A percentile compares a stretch with the other conserved stretches of the same genome.
phyloP scores from a whole-genome alignment of 2,113 vertebrate species.

The Eretmochelys imbricata region DNA sequence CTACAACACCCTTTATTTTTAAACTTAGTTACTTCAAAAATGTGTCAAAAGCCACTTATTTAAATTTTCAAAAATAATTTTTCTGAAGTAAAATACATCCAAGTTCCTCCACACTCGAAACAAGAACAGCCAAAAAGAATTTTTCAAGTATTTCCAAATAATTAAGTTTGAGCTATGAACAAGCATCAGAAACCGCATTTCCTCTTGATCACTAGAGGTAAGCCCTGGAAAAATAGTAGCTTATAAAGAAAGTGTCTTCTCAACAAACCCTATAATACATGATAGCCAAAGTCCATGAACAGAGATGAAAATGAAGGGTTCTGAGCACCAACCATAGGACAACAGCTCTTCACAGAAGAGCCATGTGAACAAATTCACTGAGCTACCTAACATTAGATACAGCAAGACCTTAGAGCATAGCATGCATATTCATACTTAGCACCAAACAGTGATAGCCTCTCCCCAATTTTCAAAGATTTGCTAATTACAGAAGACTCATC shows the following conservation, averaged over 20 bases:
- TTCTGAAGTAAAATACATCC: neutral
- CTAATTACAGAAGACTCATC: neutral
- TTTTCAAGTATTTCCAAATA: neutral
- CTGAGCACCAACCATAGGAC: neutral
- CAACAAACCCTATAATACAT: neutral
- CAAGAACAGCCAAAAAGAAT: neutral
- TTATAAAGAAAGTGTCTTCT: neutral
- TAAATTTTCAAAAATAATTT: neutral
- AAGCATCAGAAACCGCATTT: neutral
- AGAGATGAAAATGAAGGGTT: neutral
- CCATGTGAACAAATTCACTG: neutral
- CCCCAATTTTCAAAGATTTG: neutral
- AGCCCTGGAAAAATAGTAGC: neutral
- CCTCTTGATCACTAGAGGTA: neutral
- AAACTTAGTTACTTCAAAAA: constrained; percentile 1
- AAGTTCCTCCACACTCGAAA: neutral
- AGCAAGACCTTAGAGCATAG: neutral
- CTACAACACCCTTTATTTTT: neutral
- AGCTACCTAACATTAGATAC: neutral
- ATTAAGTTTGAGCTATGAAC: neutral
- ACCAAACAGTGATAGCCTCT: neutral
- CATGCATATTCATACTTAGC: neutral
- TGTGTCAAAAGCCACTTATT: neutral
- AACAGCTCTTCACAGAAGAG: neutral
- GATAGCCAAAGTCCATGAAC: neutral